A percentile compares a stretch with the other conserved stretches of the same genome.
Evolutionary conservation across 2,797 vertebrate genomes (phyloP).

Genomic region (Manis javanica): DNA sequence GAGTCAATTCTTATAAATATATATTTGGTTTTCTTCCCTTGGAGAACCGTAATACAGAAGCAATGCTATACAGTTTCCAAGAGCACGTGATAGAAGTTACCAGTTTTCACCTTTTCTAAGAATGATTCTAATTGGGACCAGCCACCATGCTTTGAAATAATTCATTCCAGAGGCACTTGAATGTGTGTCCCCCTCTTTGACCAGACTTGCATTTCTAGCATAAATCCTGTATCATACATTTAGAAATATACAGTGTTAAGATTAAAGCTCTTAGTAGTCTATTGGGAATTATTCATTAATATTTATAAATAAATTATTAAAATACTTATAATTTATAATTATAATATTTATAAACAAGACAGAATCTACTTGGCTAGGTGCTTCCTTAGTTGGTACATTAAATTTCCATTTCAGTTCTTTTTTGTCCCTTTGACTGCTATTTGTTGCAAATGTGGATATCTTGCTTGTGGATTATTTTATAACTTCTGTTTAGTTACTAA

Average conservation of each 20-base stretch:
- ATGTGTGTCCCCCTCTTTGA: background rate
- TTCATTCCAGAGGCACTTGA: background rate
- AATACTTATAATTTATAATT: too few relatives aligned
- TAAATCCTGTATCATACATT: background rate
- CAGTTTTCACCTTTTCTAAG: background rate
- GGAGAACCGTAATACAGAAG: background rate
- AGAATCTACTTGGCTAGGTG: background rate
- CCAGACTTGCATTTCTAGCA: background rate
- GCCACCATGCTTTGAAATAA: background rate
- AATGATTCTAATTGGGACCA: too few relatives aligned
- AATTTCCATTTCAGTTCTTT: background rate
- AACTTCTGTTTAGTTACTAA: background rate
- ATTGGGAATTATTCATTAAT: background rate
- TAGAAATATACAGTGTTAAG: background rate
- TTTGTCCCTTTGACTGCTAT: background rate
- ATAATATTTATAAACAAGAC: background rate
- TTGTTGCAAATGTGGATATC: background rate
- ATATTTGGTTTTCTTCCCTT: background rate
- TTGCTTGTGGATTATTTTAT: background rate
- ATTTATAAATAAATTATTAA: background rate
- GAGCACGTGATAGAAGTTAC: background rate
- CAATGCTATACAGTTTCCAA: background rate
- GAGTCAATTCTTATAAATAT: background rate
- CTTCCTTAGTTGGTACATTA: background rate
- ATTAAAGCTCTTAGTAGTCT: background rate